Conservation (phyloP, 1,140 invertebrate genomes). For the Melipona quadrifasciata region DNA sequence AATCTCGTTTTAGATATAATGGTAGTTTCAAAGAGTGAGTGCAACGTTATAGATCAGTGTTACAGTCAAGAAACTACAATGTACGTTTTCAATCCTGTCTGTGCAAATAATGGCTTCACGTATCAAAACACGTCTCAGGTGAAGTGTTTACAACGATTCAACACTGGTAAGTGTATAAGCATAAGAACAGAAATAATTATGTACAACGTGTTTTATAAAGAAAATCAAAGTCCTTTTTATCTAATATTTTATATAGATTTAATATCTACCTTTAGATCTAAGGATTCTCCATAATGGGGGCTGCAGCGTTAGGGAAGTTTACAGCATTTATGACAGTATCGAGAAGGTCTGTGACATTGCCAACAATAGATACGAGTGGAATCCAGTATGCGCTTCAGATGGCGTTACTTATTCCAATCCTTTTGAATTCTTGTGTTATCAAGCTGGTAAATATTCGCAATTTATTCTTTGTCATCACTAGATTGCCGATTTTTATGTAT, state of each 20-base stretch:
- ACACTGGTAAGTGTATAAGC: constrained; percentile 46
- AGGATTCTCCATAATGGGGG: constrained; percentile 70
- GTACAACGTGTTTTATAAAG: background rate
- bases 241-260: too few relatives aligned
- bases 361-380: constrained; percentile 71
- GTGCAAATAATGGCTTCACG: constrained; percentile 69
- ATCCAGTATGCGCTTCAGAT: constrained; percentile 73
- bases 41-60: constrained; percentile 35
- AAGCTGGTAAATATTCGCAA: constrained; percentile 60
- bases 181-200: background rate
- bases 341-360: constrained; percentile 67
- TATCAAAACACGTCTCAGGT: constrained; percentile 68
- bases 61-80: constrained; percentile 10
- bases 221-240: background rate
- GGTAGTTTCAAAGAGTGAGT: constrained; percentile 43
- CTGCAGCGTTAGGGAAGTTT: constrained; percentile 68
- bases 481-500: too few relatives aligned
- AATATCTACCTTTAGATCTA: background rate
- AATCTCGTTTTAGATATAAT: constrained; percentile 50
- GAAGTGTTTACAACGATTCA: constrained; percentile 63
- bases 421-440: constrained; percentile 72
- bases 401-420: constrained; percentile 73
- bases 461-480: background rate
- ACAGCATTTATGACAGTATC: constrained; percentile 32
- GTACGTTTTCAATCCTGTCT: constrained; percentile 62